Evolutionary conservation across 2,113 vertebrate genomes (phyloP).

Genomic region (Burhinus oedicnemus): DNA sequence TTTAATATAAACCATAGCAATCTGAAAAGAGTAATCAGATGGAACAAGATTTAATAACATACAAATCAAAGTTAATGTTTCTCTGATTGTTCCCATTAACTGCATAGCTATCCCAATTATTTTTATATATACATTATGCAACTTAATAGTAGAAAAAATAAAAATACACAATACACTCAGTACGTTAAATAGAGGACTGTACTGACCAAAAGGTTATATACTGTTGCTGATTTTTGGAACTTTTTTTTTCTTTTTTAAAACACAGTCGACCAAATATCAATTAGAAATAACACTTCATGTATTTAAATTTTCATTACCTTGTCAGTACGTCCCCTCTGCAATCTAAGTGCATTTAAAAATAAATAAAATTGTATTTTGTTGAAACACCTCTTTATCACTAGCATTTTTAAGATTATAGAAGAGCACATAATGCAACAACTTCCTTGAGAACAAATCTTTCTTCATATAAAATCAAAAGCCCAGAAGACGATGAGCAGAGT

Average conservation of each 20-base stretch:
- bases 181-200: not conserved
- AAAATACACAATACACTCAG: not conserved
- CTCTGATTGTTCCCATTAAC: slow-evolving; percentile 30
- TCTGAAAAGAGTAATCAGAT: slow-evolving; percentile 30
- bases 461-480: not conserved
- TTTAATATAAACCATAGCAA: slow-evolving; percentile 51
- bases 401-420: not conserved
- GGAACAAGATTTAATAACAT: slow-evolving; percentile 45
- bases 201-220: not conserved
- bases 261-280: not conserved
- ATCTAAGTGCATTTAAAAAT: not conserved
- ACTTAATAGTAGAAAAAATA: not conserved
- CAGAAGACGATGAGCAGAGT: not conserved
- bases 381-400: not conserved
- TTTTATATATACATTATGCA: slow-evolving; percentile 24
- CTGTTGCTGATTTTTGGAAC: not conserved
- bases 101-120: slow-evolving; percentile 9
- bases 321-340: not conserved
- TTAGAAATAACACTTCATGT: not conserved
- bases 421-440: not conserved
- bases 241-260: not conserved
- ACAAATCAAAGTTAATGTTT: slow-evolving; percentile 36
- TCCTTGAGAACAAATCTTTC: not conserved
- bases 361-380: not conserved
- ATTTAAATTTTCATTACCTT: not conserved